Conservation (phyloP, 1,140 invertebrate species). For the Psilanteris sp. region DNA sequence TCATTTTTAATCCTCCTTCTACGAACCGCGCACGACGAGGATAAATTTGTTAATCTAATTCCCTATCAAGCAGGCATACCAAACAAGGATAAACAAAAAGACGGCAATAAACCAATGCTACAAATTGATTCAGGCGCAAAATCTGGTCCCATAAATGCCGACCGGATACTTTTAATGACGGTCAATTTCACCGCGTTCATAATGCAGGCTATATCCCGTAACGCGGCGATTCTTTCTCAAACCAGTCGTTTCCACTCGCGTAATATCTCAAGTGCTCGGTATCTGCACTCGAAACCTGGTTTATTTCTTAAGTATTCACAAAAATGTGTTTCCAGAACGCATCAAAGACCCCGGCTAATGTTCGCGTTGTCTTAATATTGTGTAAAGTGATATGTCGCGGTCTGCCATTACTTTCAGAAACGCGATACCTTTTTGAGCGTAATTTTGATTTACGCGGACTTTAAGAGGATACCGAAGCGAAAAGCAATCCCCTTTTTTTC, state of each 20-base stretch:
- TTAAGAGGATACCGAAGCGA: too few species aligned
- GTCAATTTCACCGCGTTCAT: constrained; percentile 32
- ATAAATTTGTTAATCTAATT: background rate
- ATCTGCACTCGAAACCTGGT: constrained; percentile 49
- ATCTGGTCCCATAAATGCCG: constrained; percentile 41
- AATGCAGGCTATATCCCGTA: constrained; percentile 15
- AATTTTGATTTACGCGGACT: background rate
- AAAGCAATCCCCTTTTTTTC: too few species aligned
- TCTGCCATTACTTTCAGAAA: constrained; percentile 23
- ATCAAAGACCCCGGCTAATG: constrained; percentile 28
- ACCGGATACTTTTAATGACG: constrained; percentile 50
- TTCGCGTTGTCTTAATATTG: constrained; percentile 18
- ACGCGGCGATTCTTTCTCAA: constrained; percentile 23
- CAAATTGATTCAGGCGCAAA: constrained; percentile 35
- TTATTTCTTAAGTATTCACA: constrained; percentile 43
- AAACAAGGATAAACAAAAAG: too few species aligned
- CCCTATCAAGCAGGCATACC: too few species aligned
- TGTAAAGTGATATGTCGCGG: constrained; percentile 30
- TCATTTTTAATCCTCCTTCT: too few species aligned
- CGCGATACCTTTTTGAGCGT: constrained; percentile 1
- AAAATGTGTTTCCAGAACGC: constrained; percentile 47
- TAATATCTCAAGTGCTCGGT: constrained; percentile 22
- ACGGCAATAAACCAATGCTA: background rate
- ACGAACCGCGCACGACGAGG: background rate
- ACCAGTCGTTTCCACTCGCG: constrained; percentile 25